Percentiles rank a stretch among this genome's conserved stretches.
These are phyloP conservation scores for Drosophila trapezifrons DNA, from an alignment of 1,140 invertebrate species.

Conservation along the genomic window DNA sequence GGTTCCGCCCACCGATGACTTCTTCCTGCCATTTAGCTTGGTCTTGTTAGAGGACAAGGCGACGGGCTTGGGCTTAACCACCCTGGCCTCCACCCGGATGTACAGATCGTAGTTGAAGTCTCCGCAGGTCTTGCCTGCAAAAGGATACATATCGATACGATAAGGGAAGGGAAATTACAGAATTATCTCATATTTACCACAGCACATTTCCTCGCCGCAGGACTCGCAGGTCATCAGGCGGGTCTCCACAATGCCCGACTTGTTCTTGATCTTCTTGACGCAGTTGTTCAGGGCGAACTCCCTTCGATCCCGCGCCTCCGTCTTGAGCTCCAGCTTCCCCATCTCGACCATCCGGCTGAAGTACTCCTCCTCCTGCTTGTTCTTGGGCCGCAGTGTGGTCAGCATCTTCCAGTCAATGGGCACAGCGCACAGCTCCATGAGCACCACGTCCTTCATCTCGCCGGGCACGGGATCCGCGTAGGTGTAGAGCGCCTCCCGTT, in stretches of 20 bases:
- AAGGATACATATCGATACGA: neutral
- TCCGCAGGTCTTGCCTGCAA: slow-evolving; percentile 83
- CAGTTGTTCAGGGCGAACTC: slow-evolving; percentile 87
- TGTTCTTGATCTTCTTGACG: slow-evolving; percentile 90
- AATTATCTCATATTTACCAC: slow-evolving; percentile 84
- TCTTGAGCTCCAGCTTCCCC: slow-evolving; percentile 90
- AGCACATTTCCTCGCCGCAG: slow-evolving; percentile 94
- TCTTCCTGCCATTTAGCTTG: slow-evolving; percentile 79
- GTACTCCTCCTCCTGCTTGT: slow-evolving; percentile 93
- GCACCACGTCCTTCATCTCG: slow-evolving; percentile 89
- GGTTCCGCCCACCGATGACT: slow-evolving; percentile 90
- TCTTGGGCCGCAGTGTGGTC: slow-evolving; percentile 92
- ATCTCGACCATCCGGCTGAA: slow-evolving; percentile 93
- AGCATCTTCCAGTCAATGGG: slow-evolving; percentile 97
- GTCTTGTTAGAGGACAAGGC: slow-evolving; percentile 64
- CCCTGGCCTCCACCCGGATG: slow-evolving; percentile 80
- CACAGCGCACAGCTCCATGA: slow-evolving; percentile 92
- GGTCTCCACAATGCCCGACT: slow-evolving; percentile 91
- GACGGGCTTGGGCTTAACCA: slow-evolving; percentile 67
- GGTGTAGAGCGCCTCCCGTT: slow-evolving; percentile 72
- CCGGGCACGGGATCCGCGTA: slow-evolving; percentile 92
- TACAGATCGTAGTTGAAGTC: slow-evolving; percentile 85
- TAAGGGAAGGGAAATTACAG: neutral
- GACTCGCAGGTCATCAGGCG: slow-evolving; percentile 90
- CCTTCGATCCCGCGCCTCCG: slow-evolving; percentile 87